Evolutionary conservation across 1,140 invertebrate genomes (phyloP).

Genomic region (Aphidius gifuensis): DNA sequence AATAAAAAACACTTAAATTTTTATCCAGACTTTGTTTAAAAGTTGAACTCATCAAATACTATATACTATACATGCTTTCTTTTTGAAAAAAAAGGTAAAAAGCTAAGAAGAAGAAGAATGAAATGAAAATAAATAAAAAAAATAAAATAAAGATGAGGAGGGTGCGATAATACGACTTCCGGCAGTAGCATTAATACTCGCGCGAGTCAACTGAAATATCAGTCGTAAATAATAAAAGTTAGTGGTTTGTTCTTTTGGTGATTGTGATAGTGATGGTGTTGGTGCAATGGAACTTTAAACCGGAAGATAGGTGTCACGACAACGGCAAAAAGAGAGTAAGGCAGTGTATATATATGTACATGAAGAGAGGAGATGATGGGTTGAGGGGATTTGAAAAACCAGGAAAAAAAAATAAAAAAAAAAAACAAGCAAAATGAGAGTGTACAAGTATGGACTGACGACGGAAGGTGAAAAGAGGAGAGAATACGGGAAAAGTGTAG

Average conservation of each 20-base stretch:
- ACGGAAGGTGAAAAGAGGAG: conserved; percentile 16
- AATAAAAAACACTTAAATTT: too few species aligned
- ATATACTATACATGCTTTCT: too few species aligned
- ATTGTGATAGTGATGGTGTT: conserved; percentile 29
- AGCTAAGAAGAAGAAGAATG: conserved; percentile 8
- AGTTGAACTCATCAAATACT: too few species aligned
- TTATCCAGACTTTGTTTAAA: too few species aligned
- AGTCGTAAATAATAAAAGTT: conserved; percentile 59
- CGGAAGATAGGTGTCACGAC: conserved; percentile 58
- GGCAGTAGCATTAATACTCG: conserved; percentile 20
- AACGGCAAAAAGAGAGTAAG: conserved; percentile 31
- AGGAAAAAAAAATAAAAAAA: conserved; percentile 4
- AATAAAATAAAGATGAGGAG: neutral
- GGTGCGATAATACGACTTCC: conserved; percentile 27
- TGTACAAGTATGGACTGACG: conserved; percentile 8
- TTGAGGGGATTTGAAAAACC: neutral
- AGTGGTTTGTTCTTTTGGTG: conserved; percentile 49
- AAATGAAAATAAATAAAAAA: too few species aligned
- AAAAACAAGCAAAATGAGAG: conserved; percentile 3
- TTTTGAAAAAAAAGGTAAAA: conserved; percentile 1
- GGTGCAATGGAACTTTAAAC: conserved; percentile 52
- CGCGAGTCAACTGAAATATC: conserved; percentile 49
- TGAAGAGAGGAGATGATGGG: conserved; percentile 31
- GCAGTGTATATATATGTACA: conserved; percentile 32
- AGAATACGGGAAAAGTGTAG: conserved; percentile 36